These are phyloP conservation scores for Thecocarcelia acutangulata DNA, from an alignment of 2,888 invertebrate genomes.

Conservation along the genomic window DNA sequence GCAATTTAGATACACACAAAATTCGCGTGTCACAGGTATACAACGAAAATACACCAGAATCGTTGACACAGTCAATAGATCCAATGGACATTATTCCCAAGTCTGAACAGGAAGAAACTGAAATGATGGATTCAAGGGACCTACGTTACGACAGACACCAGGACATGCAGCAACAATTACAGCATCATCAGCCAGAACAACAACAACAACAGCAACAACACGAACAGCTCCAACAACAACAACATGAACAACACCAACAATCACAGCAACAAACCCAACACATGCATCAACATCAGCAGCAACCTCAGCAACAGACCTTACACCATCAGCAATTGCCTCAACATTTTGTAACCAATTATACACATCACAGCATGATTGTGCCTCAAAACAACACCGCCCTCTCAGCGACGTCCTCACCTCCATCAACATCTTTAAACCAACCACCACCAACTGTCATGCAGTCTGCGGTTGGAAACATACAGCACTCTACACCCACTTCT, in stretches of 20 bases:
- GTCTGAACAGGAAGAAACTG: slow-evolving; percentile 75
- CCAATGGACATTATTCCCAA: slow-evolving; percentile 79
- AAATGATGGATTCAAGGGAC: slow-evolving; percentile 68
- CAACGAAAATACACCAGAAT: slow-evolving; percentile 74
- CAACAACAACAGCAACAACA: slow-evolving; percentile 70
- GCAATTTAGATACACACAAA: slow-evolving; percentile 64
- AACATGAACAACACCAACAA: slow-evolving; percentile 67
- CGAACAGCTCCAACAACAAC: slow-evolving; percentile 71
- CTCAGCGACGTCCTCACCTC: slow-evolving; percentile 40
- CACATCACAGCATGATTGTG: slow-evolving; percentile 56
- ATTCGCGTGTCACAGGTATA: slow-evolving; percentile 67
- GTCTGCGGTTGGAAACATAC: slow-evolving; percentile 68
- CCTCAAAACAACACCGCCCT: slow-evolving; percentile 52
- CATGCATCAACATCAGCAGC: slow-evolving; percentile 71
- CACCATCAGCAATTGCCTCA: slow-evolving; percentile 68
- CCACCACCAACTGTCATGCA: slow-evolving; percentile 35
- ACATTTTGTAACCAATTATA: slow-evolving; percentile 61
- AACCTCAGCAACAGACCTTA: slow-evolving; percentile 71
- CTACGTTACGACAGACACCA: slow-evolving; percentile 71
- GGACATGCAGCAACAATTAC: slow-evolving; percentile 67
- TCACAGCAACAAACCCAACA: slow-evolving; percentile 67
- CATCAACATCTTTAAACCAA: slow-evolving; percentile 26
- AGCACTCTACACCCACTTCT: slow-evolving; percentile 70
- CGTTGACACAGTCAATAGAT: slow-evolving; percentile 77
- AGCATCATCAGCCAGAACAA: slow-evolving; percentile 66